Evolutionary conservation across 2,888 invertebrate species (phyloP), one percentile per base, ranked within the genome.

Genomic region (Homarus gammarus): DNA sequence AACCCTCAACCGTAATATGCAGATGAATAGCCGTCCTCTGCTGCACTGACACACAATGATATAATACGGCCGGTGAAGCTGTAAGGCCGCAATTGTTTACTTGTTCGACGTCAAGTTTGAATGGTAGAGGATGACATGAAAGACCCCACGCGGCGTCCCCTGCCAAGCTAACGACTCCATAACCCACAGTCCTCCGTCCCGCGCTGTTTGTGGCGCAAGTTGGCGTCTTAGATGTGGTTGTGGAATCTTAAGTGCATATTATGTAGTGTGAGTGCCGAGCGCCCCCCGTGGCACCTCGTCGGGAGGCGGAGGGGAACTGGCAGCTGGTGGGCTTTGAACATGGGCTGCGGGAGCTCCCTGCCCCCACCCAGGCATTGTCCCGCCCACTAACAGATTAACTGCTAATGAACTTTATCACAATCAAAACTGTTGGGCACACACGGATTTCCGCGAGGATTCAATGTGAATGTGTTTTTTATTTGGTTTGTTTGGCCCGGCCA

Each of bases 391-490:
- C 82, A 87, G 87, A 87, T 87, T 87, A 87, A 87, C 81, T 87
- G 72, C 87, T 87, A 87, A 87, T 87, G 87, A 87, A 87, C 77
- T 56, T 82, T 81, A 87, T 87, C 87, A 87, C 87, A 87, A 87
- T 87, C 87, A 81, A 49, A 87, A 87, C 87, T 87, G 87, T 87
- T 87, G 87, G 87, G 75, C 87, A 87, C 87, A 87, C 87, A 87
- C 81, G 87, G 87, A 87, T 87, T 87, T 87, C 81, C 87, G 27
- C 81, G 72, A 38, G 87, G 87, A 87, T 75, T 87, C 87, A 87
- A 87, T 87, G 87, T 72, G 82, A 87, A 51, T 87, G 87, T 87
- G 81, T 87, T 87, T 87, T 87, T 87, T 87, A 87, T 75, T 73
- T 38, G 82, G 87, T 87, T 81, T 87, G 87, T 87, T 87, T 81